phyloP scores from a whole-genome alignment of 2,113 vertebrate species.

The Acrocephalus arundinaceus region DNA sequence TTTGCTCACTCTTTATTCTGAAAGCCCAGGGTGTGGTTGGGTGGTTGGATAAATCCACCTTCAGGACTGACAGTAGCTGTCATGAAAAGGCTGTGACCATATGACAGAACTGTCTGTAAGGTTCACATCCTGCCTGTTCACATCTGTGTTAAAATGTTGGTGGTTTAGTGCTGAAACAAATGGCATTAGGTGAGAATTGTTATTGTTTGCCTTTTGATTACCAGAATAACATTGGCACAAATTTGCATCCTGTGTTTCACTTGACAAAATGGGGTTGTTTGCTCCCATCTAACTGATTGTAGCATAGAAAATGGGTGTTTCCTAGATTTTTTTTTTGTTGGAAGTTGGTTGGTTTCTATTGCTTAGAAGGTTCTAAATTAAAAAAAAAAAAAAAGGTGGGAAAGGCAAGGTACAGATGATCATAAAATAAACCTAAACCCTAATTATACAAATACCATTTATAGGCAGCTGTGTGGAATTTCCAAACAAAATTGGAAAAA shows the following conservation, averaged over 20 bases:
- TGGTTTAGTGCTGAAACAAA: neutral
- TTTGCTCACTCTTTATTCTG: neutral
- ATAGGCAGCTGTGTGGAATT: neutral
- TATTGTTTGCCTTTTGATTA: neutral
- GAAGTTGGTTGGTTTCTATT: neutral
- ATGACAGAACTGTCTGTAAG: neutral
- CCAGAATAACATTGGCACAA: neutral
- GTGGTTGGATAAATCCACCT: neutral
- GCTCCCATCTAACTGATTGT: neutral
- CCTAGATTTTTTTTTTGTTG: neutral
- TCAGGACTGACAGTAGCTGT: neutral
- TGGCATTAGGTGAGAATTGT: neutral
- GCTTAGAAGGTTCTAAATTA: neutral
- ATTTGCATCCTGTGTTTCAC: neutral
- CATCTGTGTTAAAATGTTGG: neutral
- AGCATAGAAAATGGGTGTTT: neutral
- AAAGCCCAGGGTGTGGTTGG: neutral
- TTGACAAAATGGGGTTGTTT: neutral
- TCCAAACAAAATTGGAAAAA: neutral
- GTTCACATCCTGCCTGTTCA: neutral
- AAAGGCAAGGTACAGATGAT: neutral
- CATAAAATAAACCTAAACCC: neutral
- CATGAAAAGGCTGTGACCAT: neutral
- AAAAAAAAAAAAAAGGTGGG: neutral
- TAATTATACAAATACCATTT: neutral